phyloP scores from a whole-genome alignment of 2,888 invertebrate species.

The Trileptium ribeirensis region DNA sequence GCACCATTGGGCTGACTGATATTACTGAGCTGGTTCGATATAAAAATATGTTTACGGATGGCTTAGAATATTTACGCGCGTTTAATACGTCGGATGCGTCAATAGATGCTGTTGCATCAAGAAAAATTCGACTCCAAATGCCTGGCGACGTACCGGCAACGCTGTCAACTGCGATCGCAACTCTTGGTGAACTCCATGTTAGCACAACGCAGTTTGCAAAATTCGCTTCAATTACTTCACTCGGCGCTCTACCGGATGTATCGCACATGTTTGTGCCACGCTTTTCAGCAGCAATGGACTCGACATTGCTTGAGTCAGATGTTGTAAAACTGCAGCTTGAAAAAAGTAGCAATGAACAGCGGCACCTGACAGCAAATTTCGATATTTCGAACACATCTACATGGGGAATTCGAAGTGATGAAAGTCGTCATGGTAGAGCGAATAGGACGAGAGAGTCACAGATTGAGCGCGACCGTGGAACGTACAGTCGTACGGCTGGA shows the following conservation, averaged over 20 bases:
- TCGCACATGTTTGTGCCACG: not conserved
- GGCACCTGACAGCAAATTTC: not conserved
- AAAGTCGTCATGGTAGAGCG: not conserved
- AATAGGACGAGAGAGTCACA: not conserved
- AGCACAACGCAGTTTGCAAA: constrained; percentile 56
- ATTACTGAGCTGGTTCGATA: constrained; percentile 79
- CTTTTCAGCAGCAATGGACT: not conserved
- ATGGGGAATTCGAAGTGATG: not conserved
- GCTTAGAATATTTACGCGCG: constrained; percentile 83
- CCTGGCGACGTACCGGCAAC: constrained; percentile 81
- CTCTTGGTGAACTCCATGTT: constrained; percentile 81
- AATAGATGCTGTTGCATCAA: constrained; percentile 43
- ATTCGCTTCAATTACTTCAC: too few relatives aligned
- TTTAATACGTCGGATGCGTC: constrained; percentile 79
- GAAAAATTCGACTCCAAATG: constrained; percentile 59
- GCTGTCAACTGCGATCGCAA: constrained; percentile 70
- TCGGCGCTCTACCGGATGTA: not conserved
- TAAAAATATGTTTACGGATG: constrained; percentile 89
- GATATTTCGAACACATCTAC: not conserved
- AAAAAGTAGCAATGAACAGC: too few relatives aligned
- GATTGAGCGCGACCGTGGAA: not conserved
- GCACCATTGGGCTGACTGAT: constrained; percentile 59
- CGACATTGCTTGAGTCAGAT: not conserved
- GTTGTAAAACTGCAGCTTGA: not conserved
- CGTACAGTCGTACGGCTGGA: not conserved